These are phyloP conservation scores for Toxotes jaculatrix DNA, from an alignment of 2,113 vertebrate genomes.

Conservation along the genomic window DNA sequence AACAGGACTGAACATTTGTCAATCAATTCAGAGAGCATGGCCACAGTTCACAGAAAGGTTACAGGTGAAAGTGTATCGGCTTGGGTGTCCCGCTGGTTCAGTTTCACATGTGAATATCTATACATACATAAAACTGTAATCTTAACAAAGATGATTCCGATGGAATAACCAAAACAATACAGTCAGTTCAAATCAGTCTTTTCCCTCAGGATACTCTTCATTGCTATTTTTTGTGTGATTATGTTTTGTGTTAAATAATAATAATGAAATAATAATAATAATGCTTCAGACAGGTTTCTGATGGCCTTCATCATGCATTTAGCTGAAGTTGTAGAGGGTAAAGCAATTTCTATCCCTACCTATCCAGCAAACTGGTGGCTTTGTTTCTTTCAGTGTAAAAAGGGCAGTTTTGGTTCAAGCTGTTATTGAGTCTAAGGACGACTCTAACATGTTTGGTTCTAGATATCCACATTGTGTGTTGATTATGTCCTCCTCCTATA, in stretches of 20 bases:
- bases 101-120: conserved; percentile 9
- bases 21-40: conserved; percentile 39
- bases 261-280: too few species aligned
- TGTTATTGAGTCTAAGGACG: background rate
- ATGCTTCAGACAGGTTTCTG: background rate
- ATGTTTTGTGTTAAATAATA: background rate
- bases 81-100: background rate
- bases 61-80: conserved; percentile 19
- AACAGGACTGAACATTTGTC: conserved; percentile 26
- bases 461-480: background rate
- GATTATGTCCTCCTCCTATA: background rate
- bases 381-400: background rate
- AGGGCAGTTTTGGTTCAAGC: background rate
- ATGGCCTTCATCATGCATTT: background rate
- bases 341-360: background rate
- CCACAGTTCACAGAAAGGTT: conserved; percentile 17
- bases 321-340: background rate
- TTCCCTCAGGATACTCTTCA: background rate
- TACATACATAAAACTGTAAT: background rate
- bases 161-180: background rate
- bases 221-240: background rate
- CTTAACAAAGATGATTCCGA: background rate
- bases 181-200: background rate
- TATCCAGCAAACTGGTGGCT: background rate
- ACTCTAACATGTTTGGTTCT: background rate